Percentiles rank a stretch among this genome's conserved stretches.
phyloP scores from a whole-genome alignment of 2,888 invertebrate species.

The Aspidiotus rigidus region DNA sequence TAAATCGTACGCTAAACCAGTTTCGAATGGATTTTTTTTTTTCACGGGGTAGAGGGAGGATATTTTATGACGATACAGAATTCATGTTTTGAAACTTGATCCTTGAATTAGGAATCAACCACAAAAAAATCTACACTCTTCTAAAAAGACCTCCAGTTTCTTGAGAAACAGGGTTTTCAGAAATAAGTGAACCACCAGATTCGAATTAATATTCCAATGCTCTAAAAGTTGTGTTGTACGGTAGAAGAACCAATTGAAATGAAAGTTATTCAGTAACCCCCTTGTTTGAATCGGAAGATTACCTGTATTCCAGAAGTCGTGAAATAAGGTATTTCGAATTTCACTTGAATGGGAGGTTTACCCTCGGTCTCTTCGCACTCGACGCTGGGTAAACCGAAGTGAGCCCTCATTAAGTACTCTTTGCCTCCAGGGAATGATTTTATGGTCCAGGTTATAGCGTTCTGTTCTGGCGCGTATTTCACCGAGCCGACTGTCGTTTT shows the following conservation, averaged over 20 bases:
- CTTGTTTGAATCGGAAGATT: neutral
- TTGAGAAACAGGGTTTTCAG: too few species aligned
- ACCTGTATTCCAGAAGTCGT: slow-evolving; percentile 63
- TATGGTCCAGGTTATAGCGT: slow-evolving; percentile 56
- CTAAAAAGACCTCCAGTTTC: too few species aligned
- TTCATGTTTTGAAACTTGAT: too few species aligned
- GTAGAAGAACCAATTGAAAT: neutral
- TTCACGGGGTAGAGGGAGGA: too few species aligned
- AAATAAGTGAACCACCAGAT: neutral
- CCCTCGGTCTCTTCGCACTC: slow-evolving; percentile 54
- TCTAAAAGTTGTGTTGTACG: neutral
- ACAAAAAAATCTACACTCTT: too few species aligned
- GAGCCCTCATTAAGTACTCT: slow-evolving; percentile 58
- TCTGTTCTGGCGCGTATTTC: slow-evolving; percentile 56
- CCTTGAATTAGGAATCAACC: too few species aligned
- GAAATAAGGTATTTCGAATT: slow-evolving; percentile 63
- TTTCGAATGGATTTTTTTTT: too few species aligned
- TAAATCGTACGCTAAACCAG: too few species aligned
- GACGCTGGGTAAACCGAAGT: slow-evolving; percentile 58
- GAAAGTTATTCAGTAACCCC: neutral
- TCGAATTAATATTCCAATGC: neutral
- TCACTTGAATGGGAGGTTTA: slow-evolving; percentile 55
- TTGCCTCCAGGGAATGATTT: slow-evolving; percentile 59
- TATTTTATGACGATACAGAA: too few species aligned
- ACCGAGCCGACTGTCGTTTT: slow-evolving; percentile 56